Conservation (phyloP, 2,797 vertebrate genomes). For the Microctenopoma steveboyesi region DNA sequence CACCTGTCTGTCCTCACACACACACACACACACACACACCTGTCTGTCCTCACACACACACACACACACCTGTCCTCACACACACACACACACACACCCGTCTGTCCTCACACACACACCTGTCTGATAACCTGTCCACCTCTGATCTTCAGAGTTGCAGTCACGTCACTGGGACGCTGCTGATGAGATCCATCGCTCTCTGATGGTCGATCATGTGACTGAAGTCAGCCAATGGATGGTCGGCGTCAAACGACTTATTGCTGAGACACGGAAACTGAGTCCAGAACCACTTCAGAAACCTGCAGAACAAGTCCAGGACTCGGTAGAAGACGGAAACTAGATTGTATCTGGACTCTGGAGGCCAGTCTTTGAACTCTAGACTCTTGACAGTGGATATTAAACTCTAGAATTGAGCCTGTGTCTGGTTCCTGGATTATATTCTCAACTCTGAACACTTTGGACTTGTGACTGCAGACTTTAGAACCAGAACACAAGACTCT, state of each 20-base stretch:
- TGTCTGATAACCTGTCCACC: neutral
- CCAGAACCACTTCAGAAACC: constrained; percentile 21
- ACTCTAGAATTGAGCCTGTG: neutral
- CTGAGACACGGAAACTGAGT: constrained; percentile 85
- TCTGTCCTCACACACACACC: too few relatives aligned
- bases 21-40: too few relatives aligned
- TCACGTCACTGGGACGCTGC: constrained; percentile 85
- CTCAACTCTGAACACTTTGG: neutral
- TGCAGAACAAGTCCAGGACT: neutral
- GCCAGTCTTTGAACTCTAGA: neutral
- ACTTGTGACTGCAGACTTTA: neutral
- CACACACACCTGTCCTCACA: too few relatives aligned
- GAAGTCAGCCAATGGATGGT: constrained; percentile 99
- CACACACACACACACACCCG: neutral
- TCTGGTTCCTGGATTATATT: too few relatives aligned
- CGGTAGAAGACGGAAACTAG: neutral
- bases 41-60: too few relatives aligned
- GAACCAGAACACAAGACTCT: too few relatives aligned
- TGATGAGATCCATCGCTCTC: constrained; percentile 91
- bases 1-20: too few relatives aligned
- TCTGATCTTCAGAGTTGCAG: constrained; percentile 83
- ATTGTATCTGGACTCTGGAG: neutral
- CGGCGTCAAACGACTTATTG: constrained; percentile 93
- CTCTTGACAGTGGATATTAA: neutral
- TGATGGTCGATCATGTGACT: constrained; percentile 94